phyloP scores from a whole-genome alignment of 2,797 vertebrate genomes.

The Zalophus californianus region DNA sequence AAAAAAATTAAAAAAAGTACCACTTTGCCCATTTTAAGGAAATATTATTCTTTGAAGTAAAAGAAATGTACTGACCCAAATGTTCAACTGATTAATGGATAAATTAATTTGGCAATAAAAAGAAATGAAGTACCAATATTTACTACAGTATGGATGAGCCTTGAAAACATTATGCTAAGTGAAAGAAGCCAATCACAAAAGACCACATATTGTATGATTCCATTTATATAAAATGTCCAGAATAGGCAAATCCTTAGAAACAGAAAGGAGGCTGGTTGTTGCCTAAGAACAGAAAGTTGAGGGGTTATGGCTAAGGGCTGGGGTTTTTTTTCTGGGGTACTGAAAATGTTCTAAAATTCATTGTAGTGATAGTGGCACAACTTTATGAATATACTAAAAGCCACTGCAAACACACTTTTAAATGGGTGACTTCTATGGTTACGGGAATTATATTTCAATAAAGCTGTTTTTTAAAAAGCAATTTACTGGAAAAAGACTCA shows the following conservation, averaged over 20 bases:
- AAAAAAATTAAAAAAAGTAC: neutral
- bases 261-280: neutral
- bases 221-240: neutral
- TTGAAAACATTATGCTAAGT: constrained; percentile 25
- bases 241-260: neutral
- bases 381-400: constrained; percentile 11
- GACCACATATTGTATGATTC: neutral
- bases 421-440: neutral
- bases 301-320: neutral
- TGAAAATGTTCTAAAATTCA: constrained; percentile 51
- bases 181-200: constrained; percentile 18
- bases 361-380: neutral
- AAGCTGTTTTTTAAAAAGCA: constrained; percentile 35
- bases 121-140: neutral
- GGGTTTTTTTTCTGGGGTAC: neutral
- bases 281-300: neutral
- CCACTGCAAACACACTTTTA: neutral
- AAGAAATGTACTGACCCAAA: neutral
- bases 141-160: neutral
- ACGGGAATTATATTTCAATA: constrained; percentile 43
- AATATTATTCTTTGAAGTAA: constrained; percentile 40
- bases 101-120: constrained; percentile 27
- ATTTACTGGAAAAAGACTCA: constrained; percentile 3
- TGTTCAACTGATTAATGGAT: neutral
- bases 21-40: constrained; percentile 33